Conservation (phyloP, 2,113 vertebrate species). For the Pseudorectes ferrugineus region DNA sequence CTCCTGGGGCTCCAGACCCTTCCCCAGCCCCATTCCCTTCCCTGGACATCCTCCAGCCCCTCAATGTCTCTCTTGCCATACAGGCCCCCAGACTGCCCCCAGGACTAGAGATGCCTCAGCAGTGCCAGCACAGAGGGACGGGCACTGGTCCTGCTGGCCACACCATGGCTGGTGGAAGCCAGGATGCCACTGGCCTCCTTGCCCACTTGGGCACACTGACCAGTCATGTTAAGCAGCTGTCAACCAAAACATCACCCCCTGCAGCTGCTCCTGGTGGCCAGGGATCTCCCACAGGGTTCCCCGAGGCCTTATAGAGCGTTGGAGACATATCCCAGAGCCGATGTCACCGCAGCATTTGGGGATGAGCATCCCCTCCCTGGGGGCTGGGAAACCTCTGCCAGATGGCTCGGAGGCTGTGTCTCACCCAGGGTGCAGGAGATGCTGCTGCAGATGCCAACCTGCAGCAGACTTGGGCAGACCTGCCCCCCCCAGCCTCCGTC, state of each 20-base stretch:
- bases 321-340: neutral
- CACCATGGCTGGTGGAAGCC: neutral
- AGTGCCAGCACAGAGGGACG: neutral
- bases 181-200: neutral
- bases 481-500: neutral
- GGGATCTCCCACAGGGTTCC: neutral
- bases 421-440: neutral
- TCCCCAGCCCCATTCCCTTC: neutral
- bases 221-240: neutral
- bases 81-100: neutral
- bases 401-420: neutral
- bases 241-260: neutral
- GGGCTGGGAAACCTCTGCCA: neutral
- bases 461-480: neutral
- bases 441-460: neutral
- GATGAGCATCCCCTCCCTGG: neutral
- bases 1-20: neutral
- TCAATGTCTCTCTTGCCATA: neutral
- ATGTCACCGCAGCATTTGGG: rapidly evolving
- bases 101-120: neutral
- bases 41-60: rapidly evolving
- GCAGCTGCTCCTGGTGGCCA: neutral
- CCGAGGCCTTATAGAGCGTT: rapidly evolving
- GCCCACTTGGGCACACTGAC: neutral
- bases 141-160: neutral